These are phyloP conservation scores for Dasypogon diadema DNA, from an alignment of 2,888 invertebrate species.

Conservation along the genomic window DNA sequence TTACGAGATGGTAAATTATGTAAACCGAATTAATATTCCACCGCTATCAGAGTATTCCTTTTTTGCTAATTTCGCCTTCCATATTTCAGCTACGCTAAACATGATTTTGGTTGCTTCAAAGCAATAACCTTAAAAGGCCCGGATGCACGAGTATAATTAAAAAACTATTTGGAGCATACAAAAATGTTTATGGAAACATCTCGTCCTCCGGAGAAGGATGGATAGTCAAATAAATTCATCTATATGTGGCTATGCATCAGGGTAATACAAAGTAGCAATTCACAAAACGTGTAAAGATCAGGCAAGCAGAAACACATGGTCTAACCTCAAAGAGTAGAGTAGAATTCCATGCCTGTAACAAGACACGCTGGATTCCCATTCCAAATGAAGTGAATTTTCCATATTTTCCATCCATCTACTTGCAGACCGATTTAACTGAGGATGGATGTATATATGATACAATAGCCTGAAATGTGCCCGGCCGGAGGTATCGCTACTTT, in stretches of 20 bases:
- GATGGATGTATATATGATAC: neutral
- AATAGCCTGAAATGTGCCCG: neutral
- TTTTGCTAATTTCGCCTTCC: constrained; percentile 14
- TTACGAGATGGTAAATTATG: neutral
- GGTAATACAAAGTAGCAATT: constrained; percentile 16
- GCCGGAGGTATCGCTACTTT: neutral
- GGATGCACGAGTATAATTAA: constrained; percentile 28
- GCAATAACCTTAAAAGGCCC: constrained; percentile 31
- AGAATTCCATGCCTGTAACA: neutral
- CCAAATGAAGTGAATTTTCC: constrained; percentile 1
- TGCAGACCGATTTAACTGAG: neutral
- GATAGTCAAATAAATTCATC: neutral
- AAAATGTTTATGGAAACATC: constrained; percentile 30
- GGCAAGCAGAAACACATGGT: constrained; percentile 24
- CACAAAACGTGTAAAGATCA: constrained; percentile 23
- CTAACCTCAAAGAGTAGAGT: constrained; percentile 18
- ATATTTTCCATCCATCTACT: neutral
- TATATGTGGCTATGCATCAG: neutral
- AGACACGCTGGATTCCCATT: neutral
- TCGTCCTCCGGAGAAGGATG: neutral
- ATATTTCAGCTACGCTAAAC: neutral
- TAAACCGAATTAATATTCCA: constrained; percentile 19
- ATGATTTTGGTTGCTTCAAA: neutral
- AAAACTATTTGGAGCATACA: constrained; percentile 39
- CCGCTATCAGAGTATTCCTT: neutral